Base-by-base conservation (phyloP, 2,888 invertebrate genomes). In the Ennomos fuscantarius region DNA sequence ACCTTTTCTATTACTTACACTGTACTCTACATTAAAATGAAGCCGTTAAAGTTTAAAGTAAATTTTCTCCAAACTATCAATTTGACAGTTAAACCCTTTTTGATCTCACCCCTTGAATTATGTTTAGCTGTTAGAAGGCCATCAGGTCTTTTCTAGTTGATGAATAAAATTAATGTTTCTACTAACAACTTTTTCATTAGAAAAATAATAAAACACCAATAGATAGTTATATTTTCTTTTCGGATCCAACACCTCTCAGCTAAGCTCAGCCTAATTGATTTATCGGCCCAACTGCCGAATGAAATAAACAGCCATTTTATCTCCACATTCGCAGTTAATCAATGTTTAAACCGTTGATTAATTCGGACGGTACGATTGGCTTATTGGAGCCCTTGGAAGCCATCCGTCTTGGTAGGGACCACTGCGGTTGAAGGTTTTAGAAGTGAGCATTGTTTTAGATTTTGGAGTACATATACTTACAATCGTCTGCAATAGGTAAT, bases 301-400 rank as follows among this genome's bases (percentile, higher is more conserved):
- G 40, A 48, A 56, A 48, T 56, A 52, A 58, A 49, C 41, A 48
- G 49, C 39, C 36, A 48, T 36, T 24, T 49, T 58, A 53, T 57
- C 58, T 49, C 56, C 24, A 10, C 40, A 31, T 35, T 48, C 41
- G 31, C 52, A 45, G 59, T 62, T 60, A 55, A 62, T 65, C 57
- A 60, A 62, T 65, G 60, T 60, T 58, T 58, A 62, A 60, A 62
- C 54, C 65, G 55, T 60, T 62, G 62, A 62, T 65, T 60, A 60
- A 55, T 59, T 42, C 52, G 41, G 48, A 12, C 33, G 48, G 31
- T 46, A 50, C 36, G 55, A 57, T 53, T 43, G 54, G 45, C 53
- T 11, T 41, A 24, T 39, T 36, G 46, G 39, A 8, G 1, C 39
- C 45, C 12, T 33, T 11, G 39, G 44, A 40, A 3, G 44, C 11